These are phyloP conservation scores for Sinocyclocheilus anophthalmus DNA, from an alignment of 2,113 vertebrate species.

Conservation along the genomic window DNA sequence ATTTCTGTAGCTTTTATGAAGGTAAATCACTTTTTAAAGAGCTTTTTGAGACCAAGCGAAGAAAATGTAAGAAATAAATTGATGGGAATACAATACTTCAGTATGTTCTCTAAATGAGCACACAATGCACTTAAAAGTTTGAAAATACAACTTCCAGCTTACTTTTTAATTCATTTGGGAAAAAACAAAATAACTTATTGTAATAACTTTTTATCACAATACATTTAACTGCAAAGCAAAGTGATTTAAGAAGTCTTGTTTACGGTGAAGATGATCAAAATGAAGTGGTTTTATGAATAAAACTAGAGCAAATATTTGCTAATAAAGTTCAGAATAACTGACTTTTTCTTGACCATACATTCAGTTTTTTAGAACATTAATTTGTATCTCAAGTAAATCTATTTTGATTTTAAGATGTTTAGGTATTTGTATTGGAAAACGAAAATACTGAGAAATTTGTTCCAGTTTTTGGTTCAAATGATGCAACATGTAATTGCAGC, in stretches of 20 bases:
- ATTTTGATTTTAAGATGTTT: background rate
- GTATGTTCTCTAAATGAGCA: background rate
- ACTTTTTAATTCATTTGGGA: background rate
- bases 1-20: background rate
- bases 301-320: background rate
- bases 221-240: background rate
- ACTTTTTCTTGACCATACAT: background rate
- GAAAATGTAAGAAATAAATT: background rate
- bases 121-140: background rate
- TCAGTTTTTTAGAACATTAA: no score
- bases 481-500: no score
- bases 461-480: no score
- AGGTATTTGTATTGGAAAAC: background rate
- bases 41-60: background rate
- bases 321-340: background rate
- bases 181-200: background rate
- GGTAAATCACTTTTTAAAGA: background rate
- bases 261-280: background rate
- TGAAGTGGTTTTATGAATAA: background rate
- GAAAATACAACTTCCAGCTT: background rate
- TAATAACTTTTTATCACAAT: background rate
- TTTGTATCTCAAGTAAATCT: no score
- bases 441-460: background rate
- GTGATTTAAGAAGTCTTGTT: background rate
- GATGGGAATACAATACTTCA: background rate